A percentile compares a stretch with the other conserved stretches of the same genome.
Conservation (phyloP, 2,113 vertebrate species). For the Hucho hucho region DNA sequence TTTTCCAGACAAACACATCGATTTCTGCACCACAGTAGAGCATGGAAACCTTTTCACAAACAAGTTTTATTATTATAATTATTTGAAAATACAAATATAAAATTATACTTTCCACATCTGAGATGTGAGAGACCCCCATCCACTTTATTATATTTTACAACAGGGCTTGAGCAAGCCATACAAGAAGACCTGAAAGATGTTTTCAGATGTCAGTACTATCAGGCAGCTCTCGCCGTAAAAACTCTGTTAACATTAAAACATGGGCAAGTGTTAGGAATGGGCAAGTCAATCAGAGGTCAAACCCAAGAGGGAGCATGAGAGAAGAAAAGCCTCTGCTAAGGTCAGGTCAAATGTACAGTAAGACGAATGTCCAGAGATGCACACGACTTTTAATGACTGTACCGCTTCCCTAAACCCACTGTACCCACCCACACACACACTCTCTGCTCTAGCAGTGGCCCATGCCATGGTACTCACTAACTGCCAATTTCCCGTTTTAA, state of each 20-base stretch:
- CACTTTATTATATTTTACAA: slow-evolving; percentile 89
- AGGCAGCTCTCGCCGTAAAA: slow-evolving; percentile 63
- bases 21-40: slow-evolving; percentile 98
- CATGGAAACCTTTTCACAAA: slow-evolving; percentile 99
- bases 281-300: slow-evolving; percentile 47
- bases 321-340: background rate
- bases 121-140: slow-evolving; percentile 96
- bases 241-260: slow-evolving; percentile 65
- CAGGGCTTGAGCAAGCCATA: slow-evolving; percentile 93
- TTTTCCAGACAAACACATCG: slow-evolving; percentile 93
- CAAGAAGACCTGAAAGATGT: slow-evolving; percentile 96
- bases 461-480: background rate
- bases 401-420: background rate
- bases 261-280: slow-evolving; percentile 67
- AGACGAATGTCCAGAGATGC: background rate
- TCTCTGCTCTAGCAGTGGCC: background rate
- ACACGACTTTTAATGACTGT: background rate
- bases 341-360: background rate
- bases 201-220: slow-evolving; percentile 70
- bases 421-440: background rate
- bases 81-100: slow-evolving; percentile 99
- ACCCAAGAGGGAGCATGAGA: background rate
- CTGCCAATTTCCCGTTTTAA: background rate
- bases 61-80: slow-evolving; percentile 92
- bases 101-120: slow-evolving; percentile 98